phyloP scores from a whole-genome alignment of 2,113 vertebrate species.

The Fregetta grallaria region DNA sequence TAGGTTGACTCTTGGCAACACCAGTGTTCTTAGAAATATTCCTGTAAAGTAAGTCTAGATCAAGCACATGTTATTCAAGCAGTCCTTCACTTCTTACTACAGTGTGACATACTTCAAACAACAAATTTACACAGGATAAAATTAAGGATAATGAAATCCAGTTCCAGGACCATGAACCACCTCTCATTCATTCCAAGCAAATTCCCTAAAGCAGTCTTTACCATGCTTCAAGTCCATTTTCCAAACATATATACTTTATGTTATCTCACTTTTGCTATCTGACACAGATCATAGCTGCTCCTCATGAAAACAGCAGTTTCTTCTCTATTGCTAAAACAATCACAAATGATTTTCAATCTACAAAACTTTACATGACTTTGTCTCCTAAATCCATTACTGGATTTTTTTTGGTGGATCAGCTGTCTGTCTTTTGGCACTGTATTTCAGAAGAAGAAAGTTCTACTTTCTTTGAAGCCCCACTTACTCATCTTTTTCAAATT shows the following conservation, averaged over 20 bases:
- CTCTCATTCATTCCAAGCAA: background rate
- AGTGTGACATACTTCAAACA: background rate
- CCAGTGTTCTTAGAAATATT: background rate
- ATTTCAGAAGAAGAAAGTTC: background rate
- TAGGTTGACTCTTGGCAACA: background rate
- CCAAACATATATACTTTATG: background rate
- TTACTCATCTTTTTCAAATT: background rate
- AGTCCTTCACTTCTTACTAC: background rate
- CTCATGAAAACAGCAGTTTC: background rate
- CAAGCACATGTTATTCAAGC: background rate
- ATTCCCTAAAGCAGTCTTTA: background rate
- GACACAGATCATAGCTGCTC: background rate
- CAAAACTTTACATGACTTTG: background rate
- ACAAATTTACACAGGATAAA: background rate
- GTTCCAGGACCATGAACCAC: background rate
- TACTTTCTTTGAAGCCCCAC: background rate
- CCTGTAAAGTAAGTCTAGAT: background rate
- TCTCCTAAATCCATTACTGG: background rate
- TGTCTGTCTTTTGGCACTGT: background rate
- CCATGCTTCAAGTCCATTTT: background rate
- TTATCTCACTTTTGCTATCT: background rate
- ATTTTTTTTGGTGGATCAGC: background rate
- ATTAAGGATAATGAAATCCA: background rate
- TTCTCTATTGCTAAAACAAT: background rate
- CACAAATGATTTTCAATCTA: background rate